These are phyloP conservation scores for Apocrypta bakeri DNA, from an alignment of 1,140 invertebrate species.

Conservation along the genomic window DNA sequence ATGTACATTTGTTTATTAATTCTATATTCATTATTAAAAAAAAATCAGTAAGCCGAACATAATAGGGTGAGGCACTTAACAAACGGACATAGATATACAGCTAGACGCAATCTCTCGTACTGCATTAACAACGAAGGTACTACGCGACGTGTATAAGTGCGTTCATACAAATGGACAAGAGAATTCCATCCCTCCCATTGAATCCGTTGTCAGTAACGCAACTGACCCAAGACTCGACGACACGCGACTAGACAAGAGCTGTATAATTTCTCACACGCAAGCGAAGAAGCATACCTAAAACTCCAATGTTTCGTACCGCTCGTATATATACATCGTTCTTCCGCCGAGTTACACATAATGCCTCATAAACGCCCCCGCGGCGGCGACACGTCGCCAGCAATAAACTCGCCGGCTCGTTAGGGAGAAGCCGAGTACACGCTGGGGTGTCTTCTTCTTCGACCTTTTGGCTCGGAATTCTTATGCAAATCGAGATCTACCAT, in stretches of 20 bases:
- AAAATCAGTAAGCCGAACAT: too few relatives aligned
- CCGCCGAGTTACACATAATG: constrained; percentile 74
- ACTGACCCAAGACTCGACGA: neutral
- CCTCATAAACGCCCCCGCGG: constrained; percentile 73
- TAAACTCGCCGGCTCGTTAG: constrained; percentile 70
- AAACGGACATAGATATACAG: too few relatives aligned
- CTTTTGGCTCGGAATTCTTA: neutral
- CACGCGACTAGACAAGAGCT: constrained; percentile 57
- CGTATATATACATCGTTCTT: constrained; percentile 64
- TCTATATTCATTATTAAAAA: neutral
- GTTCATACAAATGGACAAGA: neutral
- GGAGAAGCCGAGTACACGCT: neutral
- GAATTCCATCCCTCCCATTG: neutral
- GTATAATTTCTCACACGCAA: neutral
- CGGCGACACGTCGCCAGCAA: constrained; percentile 66
- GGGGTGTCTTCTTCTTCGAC: constrained; percentile 8
- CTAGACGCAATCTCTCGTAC: too few relatives aligned
- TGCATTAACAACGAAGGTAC: too few relatives aligned
- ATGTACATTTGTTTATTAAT: neutral
- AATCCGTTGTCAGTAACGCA: neutral
- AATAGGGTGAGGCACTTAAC: too few relatives aligned
- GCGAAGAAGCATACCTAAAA: neutral
- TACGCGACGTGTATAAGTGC: too few relatives aligned
- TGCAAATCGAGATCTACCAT: constrained; percentile 19
- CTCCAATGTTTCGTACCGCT: neutral